A percentile compares a stretch with the other conserved stretches of the same genome.
Evolutionary conservation across 2,113 vertebrate genomes (phyloP).

Genomic region (Mastomys coucha): DNA sequence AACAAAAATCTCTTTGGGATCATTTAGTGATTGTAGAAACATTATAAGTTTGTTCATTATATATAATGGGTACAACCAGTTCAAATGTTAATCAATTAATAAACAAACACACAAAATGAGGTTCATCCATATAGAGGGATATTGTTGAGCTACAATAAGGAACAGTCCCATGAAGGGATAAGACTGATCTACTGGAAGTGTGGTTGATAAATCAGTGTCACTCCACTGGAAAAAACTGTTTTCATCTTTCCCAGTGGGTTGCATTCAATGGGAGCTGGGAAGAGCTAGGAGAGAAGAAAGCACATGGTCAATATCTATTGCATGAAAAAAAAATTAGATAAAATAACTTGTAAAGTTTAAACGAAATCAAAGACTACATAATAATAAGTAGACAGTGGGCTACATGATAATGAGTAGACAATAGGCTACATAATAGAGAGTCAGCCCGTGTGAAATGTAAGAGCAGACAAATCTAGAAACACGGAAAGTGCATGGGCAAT

Average conservation of each 20-base stretch:
- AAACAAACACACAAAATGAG: not conserved
- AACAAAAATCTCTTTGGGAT: not conserved
- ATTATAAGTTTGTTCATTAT: not conserved
- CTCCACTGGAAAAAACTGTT: not conserved
- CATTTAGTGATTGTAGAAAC: constrained; percentile 31
- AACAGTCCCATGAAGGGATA: not conserved
- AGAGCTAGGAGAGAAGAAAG: not conserved
- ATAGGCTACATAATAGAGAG: not conserved
- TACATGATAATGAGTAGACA: not conserved
- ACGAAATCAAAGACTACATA: not conserved
- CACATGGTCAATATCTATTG: not conserved
- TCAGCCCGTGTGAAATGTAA: not conserved
- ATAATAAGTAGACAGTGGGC: no score
- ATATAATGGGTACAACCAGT: not conserved
- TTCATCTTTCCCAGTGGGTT: not conserved
- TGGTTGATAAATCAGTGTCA: not conserved
- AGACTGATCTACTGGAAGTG: not conserved
- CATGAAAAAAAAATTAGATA: not conserved
- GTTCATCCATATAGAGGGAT: not conserved
- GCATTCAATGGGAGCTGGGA: not conserved
- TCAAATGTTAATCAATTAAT: not conserved
- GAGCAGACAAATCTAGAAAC: not conserved
- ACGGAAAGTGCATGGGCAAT: not conserved
- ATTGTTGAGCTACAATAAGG: not conserved
- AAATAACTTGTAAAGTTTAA: not conserved